A percentile compares a stretch with the other conserved stretches of the same genome.
phyloP scores from a whole-genome alignment of 2,888 invertebrate genomes.

The Chloroclysta siterata region DNA sequence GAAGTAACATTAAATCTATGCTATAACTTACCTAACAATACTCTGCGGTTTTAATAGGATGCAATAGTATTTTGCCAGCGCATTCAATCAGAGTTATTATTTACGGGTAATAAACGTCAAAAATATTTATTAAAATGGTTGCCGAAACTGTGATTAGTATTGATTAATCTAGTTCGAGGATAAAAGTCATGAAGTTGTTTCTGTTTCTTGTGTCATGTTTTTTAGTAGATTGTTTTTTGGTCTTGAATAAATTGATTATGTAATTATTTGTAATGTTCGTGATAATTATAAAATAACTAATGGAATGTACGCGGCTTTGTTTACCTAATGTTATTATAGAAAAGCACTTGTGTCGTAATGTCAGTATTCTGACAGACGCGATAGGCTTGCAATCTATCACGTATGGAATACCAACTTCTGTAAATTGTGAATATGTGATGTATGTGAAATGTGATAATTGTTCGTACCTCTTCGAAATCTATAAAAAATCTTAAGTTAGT shows the following conservation, averaged over 20 bases:
- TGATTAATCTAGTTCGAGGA: constrained; percentile 5
- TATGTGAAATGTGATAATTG: too few relatives aligned
- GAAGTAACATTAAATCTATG: not conserved
- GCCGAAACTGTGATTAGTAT: not conserved
- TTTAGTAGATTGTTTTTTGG: not conserved
- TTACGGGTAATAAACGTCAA: constrained; percentile 25
- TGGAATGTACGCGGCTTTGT: not conserved
- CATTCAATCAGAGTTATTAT: constrained; percentile 19
- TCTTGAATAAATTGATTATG: constrained; percentile 2
- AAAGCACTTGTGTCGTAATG: too few relatives aligned
- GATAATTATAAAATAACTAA: not conserved
- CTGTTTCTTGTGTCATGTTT: constrained; percentile 4
- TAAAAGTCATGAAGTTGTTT: too few relatives aligned
- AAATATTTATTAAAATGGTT: constrained; percentile 18
- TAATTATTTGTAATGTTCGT: constrained; percentile 2
- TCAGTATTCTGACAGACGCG: too few relatives aligned
- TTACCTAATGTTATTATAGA: not conserved
- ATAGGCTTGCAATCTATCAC: too few relatives aligned
- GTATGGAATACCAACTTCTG: too few relatives aligned
- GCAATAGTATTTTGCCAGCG: constrained; percentile 6
- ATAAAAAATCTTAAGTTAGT: too few relatives aligned
- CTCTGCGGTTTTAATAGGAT: not conserved
- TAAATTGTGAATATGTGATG: too few relatives aligned
- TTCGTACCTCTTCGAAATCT: too few relatives aligned
- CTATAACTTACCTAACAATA: not conserved